Evolutionary conservation across 2,888 invertebrate species (phyloP).

Genomic region (Cephus runcator): DNA sequence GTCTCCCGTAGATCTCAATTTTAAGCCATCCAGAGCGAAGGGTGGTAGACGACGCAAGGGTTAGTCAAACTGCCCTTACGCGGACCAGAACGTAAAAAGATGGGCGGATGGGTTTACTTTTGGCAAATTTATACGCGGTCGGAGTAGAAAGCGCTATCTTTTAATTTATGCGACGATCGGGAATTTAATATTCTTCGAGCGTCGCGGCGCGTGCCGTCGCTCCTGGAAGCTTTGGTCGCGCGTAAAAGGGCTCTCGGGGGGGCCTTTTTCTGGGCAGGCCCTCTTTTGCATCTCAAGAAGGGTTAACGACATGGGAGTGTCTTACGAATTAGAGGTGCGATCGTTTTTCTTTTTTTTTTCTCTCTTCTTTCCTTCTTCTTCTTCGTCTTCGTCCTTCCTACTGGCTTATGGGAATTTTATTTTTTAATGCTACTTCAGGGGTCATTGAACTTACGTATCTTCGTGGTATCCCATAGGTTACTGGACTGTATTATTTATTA

Average conservation of each 20-base stretch:
- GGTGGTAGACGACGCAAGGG: not conserved
- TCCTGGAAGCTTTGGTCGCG: slow-evolving; percentile 25
- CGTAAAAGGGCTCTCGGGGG: slow-evolving; percentile 40
- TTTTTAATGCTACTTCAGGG: not conserved
- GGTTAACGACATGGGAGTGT: slow-evolving; percentile 38
- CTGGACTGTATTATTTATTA: too few relatives aligned
- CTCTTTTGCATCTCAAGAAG: slow-evolving; percentile 51
- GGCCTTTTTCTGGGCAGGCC: slow-evolving; percentile 42
- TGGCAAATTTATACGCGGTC: slow-evolving; percentile 49
- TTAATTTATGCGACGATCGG: slow-evolving; percentile 61
- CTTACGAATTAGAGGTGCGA: slow-evolving; percentile 13
- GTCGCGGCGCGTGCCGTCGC: slow-evolving; percentile 47
- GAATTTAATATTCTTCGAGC: slow-evolving; percentile 62
- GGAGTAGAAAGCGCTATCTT: slow-evolving; percentile 57
- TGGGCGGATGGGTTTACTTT: not conserved
- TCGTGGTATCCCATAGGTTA: not conserved
- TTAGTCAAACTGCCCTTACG: not conserved
- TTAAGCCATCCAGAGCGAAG: not conserved
- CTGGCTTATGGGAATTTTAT: not conserved
- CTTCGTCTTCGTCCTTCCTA: not conserved
- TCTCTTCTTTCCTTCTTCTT: slow-evolving; percentile 2
- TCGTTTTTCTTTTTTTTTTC: slow-evolving; percentile 6
- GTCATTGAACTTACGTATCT: not conserved
- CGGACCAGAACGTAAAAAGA: not conserved
- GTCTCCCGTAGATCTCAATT: not conserved